Percentiles rank a stretch among this genome's conserved stretches.
Evolutionary conservation across 2,797 vertebrate species (phyloP).

Genomic region (Pseudotriccus pelzelni): DNA sequence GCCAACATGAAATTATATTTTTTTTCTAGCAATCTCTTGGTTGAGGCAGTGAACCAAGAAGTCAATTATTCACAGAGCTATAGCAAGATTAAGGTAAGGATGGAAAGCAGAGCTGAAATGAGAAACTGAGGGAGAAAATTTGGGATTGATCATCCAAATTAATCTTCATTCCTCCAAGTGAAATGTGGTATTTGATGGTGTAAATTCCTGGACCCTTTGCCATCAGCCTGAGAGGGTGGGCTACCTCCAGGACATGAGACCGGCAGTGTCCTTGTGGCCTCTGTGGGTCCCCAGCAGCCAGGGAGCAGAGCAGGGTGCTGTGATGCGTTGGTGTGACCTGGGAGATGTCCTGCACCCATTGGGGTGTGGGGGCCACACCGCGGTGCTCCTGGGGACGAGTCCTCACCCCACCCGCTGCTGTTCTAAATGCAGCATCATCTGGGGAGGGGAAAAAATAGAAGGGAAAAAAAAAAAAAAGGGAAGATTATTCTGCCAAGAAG

Average conservation of each 20-base stretch:
- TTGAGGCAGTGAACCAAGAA: slow-evolving; percentile 63
- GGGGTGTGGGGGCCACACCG: too few species aligned
- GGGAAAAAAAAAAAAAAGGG: background rate
- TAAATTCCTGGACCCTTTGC: background rate
- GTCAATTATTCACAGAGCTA: slow-evolving; percentile 51
- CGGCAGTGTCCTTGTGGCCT: background rate
- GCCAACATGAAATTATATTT: slow-evolving; percentile 25
- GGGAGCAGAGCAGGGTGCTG: background rate
- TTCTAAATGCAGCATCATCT: slow-evolving; percentile 17
- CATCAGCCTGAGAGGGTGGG: accelerated
- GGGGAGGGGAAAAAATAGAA: background rate
- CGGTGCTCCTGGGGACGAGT: accelerated
- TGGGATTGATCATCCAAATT: background rate
- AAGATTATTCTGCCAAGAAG: slow-evolving; percentile 41
- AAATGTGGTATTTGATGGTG: background rate
- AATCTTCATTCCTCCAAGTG: background rate
- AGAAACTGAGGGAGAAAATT: slow-evolving; percentile 20
- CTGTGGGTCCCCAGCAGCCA: accelerated
- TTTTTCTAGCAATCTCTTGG: slow-evolving; percentile 50
- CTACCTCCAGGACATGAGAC: background rate
- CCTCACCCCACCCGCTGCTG: background rate
- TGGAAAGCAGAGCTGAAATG: background rate
- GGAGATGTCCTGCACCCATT: background rate
- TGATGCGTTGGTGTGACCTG: background rate
- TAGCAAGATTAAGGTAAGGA: slow-evolving; percentile 53